Conservation (phyloP, 1,140 invertebrate species). For the Drosophila takahashii region DNA sequence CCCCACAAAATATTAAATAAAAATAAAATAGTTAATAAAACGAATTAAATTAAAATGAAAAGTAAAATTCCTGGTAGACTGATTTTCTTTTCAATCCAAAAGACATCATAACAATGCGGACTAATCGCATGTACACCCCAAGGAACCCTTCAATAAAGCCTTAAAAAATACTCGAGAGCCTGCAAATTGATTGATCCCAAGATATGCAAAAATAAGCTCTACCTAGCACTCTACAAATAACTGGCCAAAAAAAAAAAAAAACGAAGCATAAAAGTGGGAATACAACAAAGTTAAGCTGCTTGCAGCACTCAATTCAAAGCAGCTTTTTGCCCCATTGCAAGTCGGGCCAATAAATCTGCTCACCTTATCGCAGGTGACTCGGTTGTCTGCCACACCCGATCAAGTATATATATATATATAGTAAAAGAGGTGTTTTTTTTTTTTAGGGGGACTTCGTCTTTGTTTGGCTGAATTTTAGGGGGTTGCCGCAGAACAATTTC, state of each 20-base stretch:
- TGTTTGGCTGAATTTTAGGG: constrained; percentile 33
- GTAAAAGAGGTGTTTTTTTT: no score
- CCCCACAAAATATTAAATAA: no score
- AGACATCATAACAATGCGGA: background rate
- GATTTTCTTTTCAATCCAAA: background rate
- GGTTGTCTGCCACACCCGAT: constrained; percentile 37
- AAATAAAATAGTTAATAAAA: background rate
- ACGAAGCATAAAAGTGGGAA: background rate
- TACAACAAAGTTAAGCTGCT: constrained; percentile 37
- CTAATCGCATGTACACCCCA: background rate
- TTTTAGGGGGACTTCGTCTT: background rate
- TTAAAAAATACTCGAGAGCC: background rate
- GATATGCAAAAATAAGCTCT: constrained; percentile 32
- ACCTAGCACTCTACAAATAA: constrained; percentile 22
- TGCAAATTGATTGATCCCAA: constrained; percentile 37
- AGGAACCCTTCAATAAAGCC: background rate
- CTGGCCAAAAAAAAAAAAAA: constrained; percentile 1
- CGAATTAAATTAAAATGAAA: no score
- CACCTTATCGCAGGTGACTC: constrained; percentile 46
- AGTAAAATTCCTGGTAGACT: no score
- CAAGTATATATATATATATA: constrained; percentile 2
- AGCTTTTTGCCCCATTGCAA: constrained; percentile 28
- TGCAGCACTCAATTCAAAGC: constrained; percentile 38
- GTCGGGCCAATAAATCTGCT: constrained; percentile 39
- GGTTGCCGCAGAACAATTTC: constrained; percentile 72